These are phyloP conservation scores for Macrocentrus cingulum DNA, from an alignment of 1,140 invertebrate genomes.

Conservation along the genomic window DNA sequence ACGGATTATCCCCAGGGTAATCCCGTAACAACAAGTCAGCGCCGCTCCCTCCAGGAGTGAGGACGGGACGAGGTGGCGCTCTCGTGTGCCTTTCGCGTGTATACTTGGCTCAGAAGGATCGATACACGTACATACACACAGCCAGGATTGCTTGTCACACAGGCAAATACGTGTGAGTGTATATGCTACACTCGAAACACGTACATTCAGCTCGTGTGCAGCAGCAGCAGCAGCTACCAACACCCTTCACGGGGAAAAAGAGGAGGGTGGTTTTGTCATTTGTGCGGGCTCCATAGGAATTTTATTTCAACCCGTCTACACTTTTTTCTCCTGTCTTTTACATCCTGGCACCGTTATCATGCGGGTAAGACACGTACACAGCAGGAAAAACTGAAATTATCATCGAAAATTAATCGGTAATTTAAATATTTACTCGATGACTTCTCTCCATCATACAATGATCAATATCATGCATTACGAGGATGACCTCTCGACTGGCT, in stretches of 20 bases:
- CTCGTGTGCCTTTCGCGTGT: slow-evolving; percentile 23
- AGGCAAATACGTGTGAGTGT: neutral
- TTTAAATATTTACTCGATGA: no score
- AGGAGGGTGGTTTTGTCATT: slow-evolving; percentile 21
- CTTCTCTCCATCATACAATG: no score
- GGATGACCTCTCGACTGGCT: no score
- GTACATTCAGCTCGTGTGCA: neutral
- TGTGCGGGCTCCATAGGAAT: slow-evolving; percentile 10
- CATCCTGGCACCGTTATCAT: neutral
- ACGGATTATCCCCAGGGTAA: slow-evolving; percentile 18
- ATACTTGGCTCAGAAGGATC: slow-evolving; percentile 24
- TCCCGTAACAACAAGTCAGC: slow-evolving; percentile 26
- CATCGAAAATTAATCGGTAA: no score
- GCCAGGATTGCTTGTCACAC: slow-evolving; percentile 4
- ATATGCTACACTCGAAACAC: slow-evolving; percentile 5
- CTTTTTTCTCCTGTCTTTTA: neutral
- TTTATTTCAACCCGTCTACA: slow-evolving; percentile 11
- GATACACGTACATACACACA: slow-evolving; percentile 29
- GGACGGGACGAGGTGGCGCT: slow-evolving; percentile 43
- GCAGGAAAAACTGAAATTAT: no score
- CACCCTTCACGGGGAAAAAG: neutral
- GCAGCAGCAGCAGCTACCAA: neutral
- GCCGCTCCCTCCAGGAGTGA: slow-evolving; percentile 35
- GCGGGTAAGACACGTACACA: neutral
- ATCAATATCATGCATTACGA: no score